A percentile compares a stretch with the other conserved stretches of the same genome.
Conservation (phyloP, 1,140 invertebrate genomes). For the Lutraria rhynchaena region DNA sequence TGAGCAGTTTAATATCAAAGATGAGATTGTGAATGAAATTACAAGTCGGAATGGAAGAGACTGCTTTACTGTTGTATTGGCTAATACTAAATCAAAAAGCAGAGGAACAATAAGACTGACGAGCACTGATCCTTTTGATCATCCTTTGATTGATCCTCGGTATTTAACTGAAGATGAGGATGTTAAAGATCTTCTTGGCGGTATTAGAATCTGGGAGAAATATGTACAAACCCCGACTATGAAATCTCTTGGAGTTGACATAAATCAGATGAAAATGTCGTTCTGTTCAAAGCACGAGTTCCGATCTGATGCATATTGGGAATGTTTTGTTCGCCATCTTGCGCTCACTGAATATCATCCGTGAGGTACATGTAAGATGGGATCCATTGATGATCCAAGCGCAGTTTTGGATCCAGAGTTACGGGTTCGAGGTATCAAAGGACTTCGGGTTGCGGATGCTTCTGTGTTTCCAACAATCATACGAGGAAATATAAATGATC, state of each 20-base stretch:
- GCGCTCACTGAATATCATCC: conserved; percentile 82
- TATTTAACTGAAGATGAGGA: conserved; percentile 69
- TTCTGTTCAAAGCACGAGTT: conserved; percentile 30
- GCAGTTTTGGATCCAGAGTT: conserved; percentile 34
- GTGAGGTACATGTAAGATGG: conserved; percentile 94
- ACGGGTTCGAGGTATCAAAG: conserved; percentile 38
- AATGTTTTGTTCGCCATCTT: conserved; percentile 29
- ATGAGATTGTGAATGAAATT: conserved; percentile 1
- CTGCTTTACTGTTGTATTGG: not conserved
- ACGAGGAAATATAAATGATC: conserved; percentile 36
- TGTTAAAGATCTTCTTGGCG: conserved; percentile 36
- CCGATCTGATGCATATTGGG: conserved; percentile 39
- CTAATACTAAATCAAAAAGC: conserved; percentile 67
- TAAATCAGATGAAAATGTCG: conserved; percentile 8
- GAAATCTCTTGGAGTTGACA: conserved; percentile 19
- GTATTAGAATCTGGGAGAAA: conserved; percentile 34
- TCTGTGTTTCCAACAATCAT: conserved; percentile 26
- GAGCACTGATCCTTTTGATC: conserved; percentile 88
- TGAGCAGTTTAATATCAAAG: conserved; percentile 5
- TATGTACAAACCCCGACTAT: conserved; percentile 26
- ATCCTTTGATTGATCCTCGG: conserved; percentile 91
- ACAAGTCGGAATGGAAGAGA: not conserved
- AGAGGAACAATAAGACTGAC: conserved; percentile 75
- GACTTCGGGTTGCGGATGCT: conserved; percentile 42
- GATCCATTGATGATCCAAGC: not conserved